Conservation (phyloP, 2,797 vertebrate species). For the Prionace glauca region DNA sequence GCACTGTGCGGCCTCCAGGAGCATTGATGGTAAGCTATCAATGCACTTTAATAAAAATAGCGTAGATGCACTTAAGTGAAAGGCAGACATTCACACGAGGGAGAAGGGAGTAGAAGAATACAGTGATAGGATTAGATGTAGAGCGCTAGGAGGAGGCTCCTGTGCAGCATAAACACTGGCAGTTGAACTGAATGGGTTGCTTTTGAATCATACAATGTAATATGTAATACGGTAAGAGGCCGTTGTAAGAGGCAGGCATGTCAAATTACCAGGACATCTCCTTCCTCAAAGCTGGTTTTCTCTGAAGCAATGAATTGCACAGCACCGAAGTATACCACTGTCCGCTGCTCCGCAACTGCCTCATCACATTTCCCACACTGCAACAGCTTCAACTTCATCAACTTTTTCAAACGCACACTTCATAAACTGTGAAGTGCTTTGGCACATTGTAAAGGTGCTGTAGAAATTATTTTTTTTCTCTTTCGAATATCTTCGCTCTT, state of each 20-base stretch:
- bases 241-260: background rate
- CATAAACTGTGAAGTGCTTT: background rate
- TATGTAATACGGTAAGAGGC: background rate
- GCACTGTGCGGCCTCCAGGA: background rate
- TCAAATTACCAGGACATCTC: background rate
- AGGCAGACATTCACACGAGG: background rate
- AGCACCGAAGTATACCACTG: background rate
- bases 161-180: background rate
- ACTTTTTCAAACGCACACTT: background rate
- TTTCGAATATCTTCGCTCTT: background rate
- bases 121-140: background rate
- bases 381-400: background rate
- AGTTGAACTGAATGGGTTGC: background rate
- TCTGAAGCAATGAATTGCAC: background rate
- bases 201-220: background rate
- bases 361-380: background rate
- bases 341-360: background rate
- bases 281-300: background rate
- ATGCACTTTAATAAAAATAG: background rate
- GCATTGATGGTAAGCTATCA: background rate
- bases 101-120: background rate
- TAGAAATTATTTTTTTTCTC: background rate
- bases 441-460: background rate
- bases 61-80: background rate
- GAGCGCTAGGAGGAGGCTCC: background rate